Conservation (phyloP, 1,140 invertebrate genomes). For the Apis dorsata region DNA sequence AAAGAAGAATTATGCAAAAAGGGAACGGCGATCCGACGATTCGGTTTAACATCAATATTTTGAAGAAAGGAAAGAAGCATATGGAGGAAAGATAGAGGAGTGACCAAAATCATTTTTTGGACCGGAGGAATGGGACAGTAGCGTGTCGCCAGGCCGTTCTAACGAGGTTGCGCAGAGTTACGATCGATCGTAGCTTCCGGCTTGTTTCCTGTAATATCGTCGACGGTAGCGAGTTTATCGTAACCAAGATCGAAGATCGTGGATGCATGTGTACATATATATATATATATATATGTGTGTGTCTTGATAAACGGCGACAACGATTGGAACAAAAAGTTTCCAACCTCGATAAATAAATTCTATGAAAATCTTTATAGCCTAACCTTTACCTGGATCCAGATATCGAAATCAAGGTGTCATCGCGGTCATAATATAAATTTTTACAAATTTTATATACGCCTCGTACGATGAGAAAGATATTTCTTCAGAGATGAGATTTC, state of each 20-base stretch:
- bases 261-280: neutral
- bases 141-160: constrained; percentile 20
- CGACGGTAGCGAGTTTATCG: constrained; percentile 5
- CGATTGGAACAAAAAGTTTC: too few relatives aligned
- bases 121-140: constrained; percentile 29
- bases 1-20: neutral
- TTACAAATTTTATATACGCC: too few relatives aligned
- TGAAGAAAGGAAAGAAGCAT: neutral
- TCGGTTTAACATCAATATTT: neutral
- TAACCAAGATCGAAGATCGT: constrained; percentile 24
- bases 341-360: too few relatives aligned
- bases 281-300: too few relatives aligned
- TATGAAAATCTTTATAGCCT: too few relatives aligned
- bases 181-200: constrained; percentile 51
- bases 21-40: neutral
- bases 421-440: too few relatives aligned
- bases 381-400: too few relatives aligned
- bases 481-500: neutral
- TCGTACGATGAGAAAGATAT: too few relatives aligned
- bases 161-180: constrained; percentile 42
- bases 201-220: constrained; percentile 52
- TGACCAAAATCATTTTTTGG: constrained; percentile 1
- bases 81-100: neutral
- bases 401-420: too few relatives aligned
- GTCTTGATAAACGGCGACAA: too few relatives aligned